Percentiles rank a stretch among this genome's conserved stretches.
phyloP scores from a whole-genome alignment of 2,113 vertebrate genomes.

The Beaufortia kweichowensis region DNA sequence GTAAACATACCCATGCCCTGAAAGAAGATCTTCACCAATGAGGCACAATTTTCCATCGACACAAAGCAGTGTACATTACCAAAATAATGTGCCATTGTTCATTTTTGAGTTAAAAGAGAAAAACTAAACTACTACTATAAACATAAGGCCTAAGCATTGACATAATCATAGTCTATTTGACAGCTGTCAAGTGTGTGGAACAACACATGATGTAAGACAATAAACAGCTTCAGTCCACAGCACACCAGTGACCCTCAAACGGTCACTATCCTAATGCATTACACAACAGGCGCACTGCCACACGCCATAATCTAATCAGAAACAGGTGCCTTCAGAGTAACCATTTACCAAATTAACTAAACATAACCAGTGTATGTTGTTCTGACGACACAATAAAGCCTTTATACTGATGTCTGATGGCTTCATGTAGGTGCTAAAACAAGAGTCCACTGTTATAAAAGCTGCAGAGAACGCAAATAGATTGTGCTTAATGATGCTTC shows the following conservation, averaged over 20 bases:
- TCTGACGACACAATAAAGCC: slow-evolving; percentile 3
- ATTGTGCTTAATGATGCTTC: background rate
- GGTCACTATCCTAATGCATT: background rate
- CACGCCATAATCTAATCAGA: background rate
- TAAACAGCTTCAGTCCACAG: background rate
- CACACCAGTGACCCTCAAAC: slow-evolving; percentile 4
- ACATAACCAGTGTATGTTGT: background rate
- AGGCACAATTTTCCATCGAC: slow-evolving; percentile 25
- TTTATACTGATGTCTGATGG: background rate
- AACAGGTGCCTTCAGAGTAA: background rate
- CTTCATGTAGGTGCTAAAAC: background rate
- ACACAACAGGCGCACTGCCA: background rate
- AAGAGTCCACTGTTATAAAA: slow-evolving; percentile 2
- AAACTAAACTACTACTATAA: background rate
- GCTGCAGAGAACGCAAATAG: background rate
- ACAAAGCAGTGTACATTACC: slow-evolving; percentile 22
- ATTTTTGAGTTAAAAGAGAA: background rate
- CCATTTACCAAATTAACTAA: slow-evolving; percentile 1
- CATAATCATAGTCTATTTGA: background rate
- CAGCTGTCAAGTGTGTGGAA: background rate
- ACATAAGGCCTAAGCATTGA: background rate
- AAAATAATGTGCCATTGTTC: slow-evolving; percentile 10
- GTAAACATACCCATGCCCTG: slow-evolving; percentile 20
- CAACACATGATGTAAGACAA: background rate
- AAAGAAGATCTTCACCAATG: background rate